Evolutionary conservation across 1,140 invertebrate species (phyloP).

Genomic region (Eumaeus atala): DNA sequence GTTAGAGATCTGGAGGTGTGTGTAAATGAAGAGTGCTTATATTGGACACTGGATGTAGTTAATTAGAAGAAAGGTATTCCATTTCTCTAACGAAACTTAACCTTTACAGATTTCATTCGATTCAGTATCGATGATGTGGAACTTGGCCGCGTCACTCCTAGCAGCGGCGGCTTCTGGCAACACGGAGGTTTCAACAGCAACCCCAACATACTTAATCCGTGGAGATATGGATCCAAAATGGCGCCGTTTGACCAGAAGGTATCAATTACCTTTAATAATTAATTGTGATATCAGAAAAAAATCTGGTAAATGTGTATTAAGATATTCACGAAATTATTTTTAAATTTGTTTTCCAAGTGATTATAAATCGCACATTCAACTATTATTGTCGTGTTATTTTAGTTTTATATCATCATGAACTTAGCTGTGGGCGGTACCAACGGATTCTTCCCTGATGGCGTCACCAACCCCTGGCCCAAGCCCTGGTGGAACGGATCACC

Average conservation of each 20-base stretch:
- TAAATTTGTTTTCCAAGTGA: too few species aligned
- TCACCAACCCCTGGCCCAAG: constrained; percentile 67
- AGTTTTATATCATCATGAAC: constrained; percentile 82
- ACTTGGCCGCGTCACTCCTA: constrained; percentile 50
- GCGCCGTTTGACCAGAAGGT: constrained; percentile 73
- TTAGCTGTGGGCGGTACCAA: constrained; percentile 79
- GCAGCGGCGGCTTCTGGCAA: constrained; percentile 64
- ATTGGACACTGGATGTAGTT: too few species aligned
- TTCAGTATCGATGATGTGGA: constrained; percentile 67
- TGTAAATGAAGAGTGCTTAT: too few species aligned
- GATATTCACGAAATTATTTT: too few species aligned
- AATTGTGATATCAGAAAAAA: too few species aligned
- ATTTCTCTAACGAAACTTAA: too few species aligned
- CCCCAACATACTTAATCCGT: constrained; percentile 54
- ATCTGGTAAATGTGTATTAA: too few species aligned
- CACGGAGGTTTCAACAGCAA: constrained; percentile 50
- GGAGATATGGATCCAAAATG: constrained; percentile 66
- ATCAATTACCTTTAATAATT: constrained; percentile 11
- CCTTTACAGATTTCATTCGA: constrained; percentile 54
- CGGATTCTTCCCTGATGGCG: constrained; percentile 76
- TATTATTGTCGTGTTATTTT: constrained; percentile 32
- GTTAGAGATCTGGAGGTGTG: too few species aligned
- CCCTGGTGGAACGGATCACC: constrained; percentile 76
- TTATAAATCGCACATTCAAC: constrained; percentile 4
- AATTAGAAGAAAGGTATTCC: too few species aligned